Percentiles rank a stretch among this genome's conserved stretches.
These are phyloP conservation scores for Drosophila affinis DNA, from an alignment of 2,888 invertebrate species.

Conservation along the genomic window DNA sequence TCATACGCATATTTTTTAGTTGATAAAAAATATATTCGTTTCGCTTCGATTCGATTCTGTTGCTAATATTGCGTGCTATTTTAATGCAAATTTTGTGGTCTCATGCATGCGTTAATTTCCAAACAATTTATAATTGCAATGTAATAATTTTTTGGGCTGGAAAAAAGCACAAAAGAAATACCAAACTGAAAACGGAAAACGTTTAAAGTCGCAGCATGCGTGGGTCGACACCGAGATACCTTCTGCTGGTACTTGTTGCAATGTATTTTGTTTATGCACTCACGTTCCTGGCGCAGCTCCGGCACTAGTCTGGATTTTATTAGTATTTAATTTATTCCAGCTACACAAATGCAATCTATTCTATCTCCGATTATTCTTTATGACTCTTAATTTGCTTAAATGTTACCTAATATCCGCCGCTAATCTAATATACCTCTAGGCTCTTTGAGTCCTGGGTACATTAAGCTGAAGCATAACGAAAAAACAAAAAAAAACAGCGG, in stretches of 20 bases:
- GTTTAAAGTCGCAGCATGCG: neutral
- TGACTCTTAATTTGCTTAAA: too few relatives aligned
- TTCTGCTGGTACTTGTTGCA: too few relatives aligned
- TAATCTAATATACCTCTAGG: neutral
- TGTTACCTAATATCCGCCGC: too few relatives aligned
- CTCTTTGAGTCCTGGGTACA: neutral
- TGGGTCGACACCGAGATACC: neutral
- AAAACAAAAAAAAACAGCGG: slow-evolving; percentile 7
- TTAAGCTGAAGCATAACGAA: neutral
- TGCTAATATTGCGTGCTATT: slow-evolving; percentile 67
- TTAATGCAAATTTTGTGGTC: slow-evolving; percentile 76
- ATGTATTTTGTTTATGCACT: too few relatives aligned
- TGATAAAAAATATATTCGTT: slow-evolving; percentile 30
- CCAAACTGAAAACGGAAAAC: neutral
- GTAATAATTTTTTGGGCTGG: slow-evolving; percentile 34
- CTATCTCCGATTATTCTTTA: too few relatives aligned
- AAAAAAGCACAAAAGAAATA: slow-evolving; percentile 4
- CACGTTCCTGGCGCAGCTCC: too few relatives aligned
- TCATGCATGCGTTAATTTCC: slow-evolving; percentile 73
- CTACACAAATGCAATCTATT: too few relatives aligned
- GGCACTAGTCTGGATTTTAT: too few relatives aligned
- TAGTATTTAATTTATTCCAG: too few relatives aligned
- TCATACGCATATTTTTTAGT: neutral
- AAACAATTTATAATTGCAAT: slow-evolving; percentile 65
- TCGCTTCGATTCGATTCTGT: slow-evolving; percentile 6